Evolutionary conservation across 2,113 vertebrate genomes (phyloP), one percentile per base, ranked within the genome.

Genomic region (Vidua chalybeata): DNA sequence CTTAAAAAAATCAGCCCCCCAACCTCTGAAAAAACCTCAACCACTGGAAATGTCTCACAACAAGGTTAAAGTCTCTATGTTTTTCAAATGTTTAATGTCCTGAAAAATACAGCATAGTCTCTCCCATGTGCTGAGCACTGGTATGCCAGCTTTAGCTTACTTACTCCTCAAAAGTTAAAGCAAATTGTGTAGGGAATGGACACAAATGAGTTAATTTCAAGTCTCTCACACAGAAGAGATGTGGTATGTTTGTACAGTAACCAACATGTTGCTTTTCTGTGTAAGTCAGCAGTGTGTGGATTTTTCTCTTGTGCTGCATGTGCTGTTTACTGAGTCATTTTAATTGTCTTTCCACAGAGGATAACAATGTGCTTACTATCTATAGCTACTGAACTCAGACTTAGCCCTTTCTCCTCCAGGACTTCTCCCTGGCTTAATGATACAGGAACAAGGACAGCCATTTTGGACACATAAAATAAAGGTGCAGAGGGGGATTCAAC

Each of bases 241-340:
- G 21, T 5, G 27, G 4, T 52, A 30, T 80, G 30, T 84, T 81
- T 81, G 69, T 52, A 71, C 13, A 86, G 27, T 71, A 91, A 90
- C 59, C 64, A 78, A 78, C 35, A n/a, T 5, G 8, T 41, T 90
- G 67, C 46, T 89, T 96, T 96, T 94, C 91, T 1, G 0, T 84
- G 0, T 4, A 74, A 74, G 61, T 91, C 89, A 92, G 80, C 86
- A 89, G 41, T 7, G 61, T 84, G 56, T 54, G 76, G 68, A 71
- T 89, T 81, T 59, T 95, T 75, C 41, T 78, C 35, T 90, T 51
- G 48, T 3, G 9, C 55, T 81, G 39, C 35, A 35, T 75, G 56
- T 89, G 81, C 55, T 92, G 49, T 94, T 94, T 87, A 87, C 61
- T 90, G 89, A 95, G 33, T 95, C 3, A 2, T 90, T 91, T 80